Percentiles rank a stretch among this genome's conserved stretches.
Evolutionary conservation across 2,113 vertebrate species (phyloP).

Genomic region (Eupsittula cactorum): DNA sequence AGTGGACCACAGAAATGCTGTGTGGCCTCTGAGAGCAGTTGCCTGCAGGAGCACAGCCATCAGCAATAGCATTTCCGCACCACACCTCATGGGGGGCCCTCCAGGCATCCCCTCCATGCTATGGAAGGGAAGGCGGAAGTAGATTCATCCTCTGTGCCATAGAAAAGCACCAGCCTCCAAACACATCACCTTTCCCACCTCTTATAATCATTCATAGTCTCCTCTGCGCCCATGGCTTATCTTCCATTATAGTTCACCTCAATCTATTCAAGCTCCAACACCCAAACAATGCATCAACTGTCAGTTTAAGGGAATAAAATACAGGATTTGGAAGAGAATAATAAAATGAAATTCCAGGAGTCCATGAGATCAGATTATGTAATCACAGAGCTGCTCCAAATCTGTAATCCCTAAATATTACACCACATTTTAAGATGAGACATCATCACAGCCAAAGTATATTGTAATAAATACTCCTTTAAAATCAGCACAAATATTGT

Average conservation of each 20-base stretch:
- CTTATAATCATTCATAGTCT: neutral
- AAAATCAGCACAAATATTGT: neutral
- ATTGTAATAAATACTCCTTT: neutral
- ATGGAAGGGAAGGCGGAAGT: neutral
- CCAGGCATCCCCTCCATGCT: neutral
- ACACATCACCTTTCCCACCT: neutral
- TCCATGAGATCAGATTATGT: neutral
- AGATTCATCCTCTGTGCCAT: rapidly evolving
- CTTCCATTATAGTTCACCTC: neutral
- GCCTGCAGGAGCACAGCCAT: neutral
- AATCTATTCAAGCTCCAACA: neutral
- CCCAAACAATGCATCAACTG: neutral
- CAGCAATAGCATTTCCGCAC: neutral
- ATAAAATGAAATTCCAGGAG: neutral
- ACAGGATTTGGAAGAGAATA: neutral
- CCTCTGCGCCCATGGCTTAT: neutral
- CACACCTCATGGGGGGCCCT: neutral
- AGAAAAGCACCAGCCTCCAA: neutral
- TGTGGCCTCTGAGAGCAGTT: neutral
- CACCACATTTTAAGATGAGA: neutral
- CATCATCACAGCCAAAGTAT: neutral
- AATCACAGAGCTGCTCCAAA: neutral
- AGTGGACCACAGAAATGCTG: neutral
- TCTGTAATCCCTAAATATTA: neutral
- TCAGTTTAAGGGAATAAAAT: neutral